phyloP scores from a whole-genome alignment of 2,888 invertebrate genomes.

The Eucriotettix oculatus region DNA sequence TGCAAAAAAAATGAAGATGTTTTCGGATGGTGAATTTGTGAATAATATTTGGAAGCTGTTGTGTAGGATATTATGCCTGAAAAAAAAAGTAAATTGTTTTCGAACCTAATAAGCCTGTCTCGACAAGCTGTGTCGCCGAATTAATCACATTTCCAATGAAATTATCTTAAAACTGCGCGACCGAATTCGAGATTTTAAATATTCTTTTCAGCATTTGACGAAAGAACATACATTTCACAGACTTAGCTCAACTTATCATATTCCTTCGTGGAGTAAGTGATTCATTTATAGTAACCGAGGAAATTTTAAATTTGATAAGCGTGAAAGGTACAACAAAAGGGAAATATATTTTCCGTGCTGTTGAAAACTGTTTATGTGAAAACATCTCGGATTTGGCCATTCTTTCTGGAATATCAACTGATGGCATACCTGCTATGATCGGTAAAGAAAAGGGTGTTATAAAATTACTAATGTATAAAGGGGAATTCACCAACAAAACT shows the following conservation, averaged over 20 bases:
- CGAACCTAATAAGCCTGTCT: slow-evolving; percentile 10
- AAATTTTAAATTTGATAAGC: slow-evolving; percentile 10
- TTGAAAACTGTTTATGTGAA: slow-evolving; percentile 5
- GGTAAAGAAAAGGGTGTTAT: slow-evolving; percentile 9
- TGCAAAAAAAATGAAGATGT: slow-evolving; percentile 10
- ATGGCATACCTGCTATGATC: slow-evolving; percentile 11
- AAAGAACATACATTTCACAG: no score
- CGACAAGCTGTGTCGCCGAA: slow-evolving; percentile 9
- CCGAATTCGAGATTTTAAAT: slow-evolving; percentile 10
- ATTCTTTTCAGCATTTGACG: slow-evolving; percentile 8
- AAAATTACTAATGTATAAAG: slow-evolving; percentile 9
- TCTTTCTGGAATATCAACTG: slow-evolving; percentile 5
- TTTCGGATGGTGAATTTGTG: slow-evolving; percentile 10
- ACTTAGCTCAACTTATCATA: not conserved
- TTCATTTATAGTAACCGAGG: slow-evolving; percentile 8
- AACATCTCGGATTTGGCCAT: slow-evolving; percentile 11
- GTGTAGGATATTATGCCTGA: slow-evolving; percentile 11
- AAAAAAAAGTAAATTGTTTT: slow-evolving; percentile 10
- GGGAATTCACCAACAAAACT: slow-evolving; percentile 11
- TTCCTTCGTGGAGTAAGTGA: slow-evolving; percentile 8
- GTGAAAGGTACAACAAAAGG: slow-evolving; percentile 12
- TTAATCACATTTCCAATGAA: slow-evolving; percentile 11
- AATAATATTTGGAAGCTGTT: slow-evolving; percentile 11
- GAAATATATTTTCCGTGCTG: slow-evolving; percentile 10
- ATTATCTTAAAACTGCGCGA: slow-evolving; percentile 9